phyloP scores from a whole-genome alignment of 1,140 invertebrate genomes.

The Mycetomoellerius zeteki region DNA sequence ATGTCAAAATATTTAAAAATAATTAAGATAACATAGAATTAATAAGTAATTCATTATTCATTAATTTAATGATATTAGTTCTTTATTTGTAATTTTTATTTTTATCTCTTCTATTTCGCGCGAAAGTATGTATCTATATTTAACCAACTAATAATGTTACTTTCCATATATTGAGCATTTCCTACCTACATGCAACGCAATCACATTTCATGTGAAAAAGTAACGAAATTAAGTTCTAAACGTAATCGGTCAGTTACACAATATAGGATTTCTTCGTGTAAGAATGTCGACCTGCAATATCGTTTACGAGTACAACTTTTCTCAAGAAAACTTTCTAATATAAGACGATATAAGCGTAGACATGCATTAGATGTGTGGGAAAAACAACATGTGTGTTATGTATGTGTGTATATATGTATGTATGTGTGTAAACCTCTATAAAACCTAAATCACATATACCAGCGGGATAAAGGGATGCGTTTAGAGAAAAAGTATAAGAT shows the following conservation, averaged over 20 bases:
- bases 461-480: neutral
- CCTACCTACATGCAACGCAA: neutral
- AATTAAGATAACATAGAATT: neutral
- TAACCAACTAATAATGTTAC: conserved; percentile 9
- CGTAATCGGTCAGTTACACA: neutral
- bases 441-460: conserved; percentile 34
- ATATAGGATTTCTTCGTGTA: neutral
- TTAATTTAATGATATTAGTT: neutral
- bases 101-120: neutral
- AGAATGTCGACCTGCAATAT: conserved; percentile 2
- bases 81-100: neutral
- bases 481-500: conserved; percentile 13
- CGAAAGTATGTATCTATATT: neutral
- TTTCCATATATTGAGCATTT: neutral
- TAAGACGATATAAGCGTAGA: conserved; percentile 7
- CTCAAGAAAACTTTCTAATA: conserved; percentile 44
- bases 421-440: neutral
- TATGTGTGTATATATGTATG: neutral
- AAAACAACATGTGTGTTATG: neutral
- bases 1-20: conserved; percentile 3
- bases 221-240: conserved; percentile 19
- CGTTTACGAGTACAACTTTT: neutral
- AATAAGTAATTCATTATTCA: neutral
- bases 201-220: neutral
- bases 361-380: neutral